These are phyloP conservation scores for Craseonycteris thonglongyai DNA, from an alignment of 2,113 vertebrate species.

Conservation along the genomic window DNA sequence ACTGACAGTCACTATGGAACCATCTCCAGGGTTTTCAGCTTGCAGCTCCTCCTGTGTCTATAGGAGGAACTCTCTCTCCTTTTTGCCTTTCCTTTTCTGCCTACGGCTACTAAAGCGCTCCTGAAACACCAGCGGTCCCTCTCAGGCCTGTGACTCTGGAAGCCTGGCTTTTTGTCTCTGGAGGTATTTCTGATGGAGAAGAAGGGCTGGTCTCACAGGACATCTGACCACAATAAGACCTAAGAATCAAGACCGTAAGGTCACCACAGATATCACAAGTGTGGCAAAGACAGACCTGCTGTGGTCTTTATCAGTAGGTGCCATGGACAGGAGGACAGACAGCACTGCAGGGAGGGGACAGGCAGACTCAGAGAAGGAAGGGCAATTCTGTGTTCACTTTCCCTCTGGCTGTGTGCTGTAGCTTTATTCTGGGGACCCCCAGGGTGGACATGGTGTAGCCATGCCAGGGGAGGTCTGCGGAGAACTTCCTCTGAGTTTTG, in stretches of 20 bases:
- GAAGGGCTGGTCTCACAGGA: neutral
- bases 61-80: neutral
- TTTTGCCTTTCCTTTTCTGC: neutral
- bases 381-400: neutral
- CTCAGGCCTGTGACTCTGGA: neutral
- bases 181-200: neutral
- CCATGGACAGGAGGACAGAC: neutral
- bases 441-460: accelerated
- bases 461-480: accelerated
- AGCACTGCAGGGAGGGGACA: neutral
- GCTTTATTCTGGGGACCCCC: neutral
- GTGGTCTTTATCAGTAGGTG: neutral
- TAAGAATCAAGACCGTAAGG: too few species aligned
- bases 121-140: too few species aligned
- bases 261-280: neutral
- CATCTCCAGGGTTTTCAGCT: neutral
- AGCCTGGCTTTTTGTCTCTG: neutral
- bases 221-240: neutral
- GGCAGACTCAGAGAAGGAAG: neutral
- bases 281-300: neutral
- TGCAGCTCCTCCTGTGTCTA: neutral
- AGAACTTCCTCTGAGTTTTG: neutral
- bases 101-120: neutral
- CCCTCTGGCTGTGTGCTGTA: accelerated
- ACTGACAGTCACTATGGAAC: accelerated